A percentile compares a stretch with the other conserved stretches of the same genome.
Conservation (phyloP, 2,888 invertebrate genomes). For the Zhengitettix transpicula region DNA sequence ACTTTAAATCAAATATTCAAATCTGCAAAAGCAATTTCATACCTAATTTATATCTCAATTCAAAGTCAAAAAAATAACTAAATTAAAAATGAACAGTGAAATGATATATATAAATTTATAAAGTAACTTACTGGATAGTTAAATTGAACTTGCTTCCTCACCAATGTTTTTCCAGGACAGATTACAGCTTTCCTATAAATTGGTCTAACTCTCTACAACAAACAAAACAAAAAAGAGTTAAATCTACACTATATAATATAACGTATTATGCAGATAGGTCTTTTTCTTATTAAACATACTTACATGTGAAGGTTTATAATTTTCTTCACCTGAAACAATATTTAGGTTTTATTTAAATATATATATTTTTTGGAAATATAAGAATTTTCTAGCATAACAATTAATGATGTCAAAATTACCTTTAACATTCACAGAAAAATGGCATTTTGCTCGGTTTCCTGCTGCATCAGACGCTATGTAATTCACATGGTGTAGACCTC, state of each 20-base stretch:
- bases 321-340: not conserved
- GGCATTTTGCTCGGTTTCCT: conserved; percentile 43
- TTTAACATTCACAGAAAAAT: conserved; percentile 42
- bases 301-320: not conserved
- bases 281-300: not conserved
- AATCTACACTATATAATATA: not conserved
- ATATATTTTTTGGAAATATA: not conserved
- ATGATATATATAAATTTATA: not conserved
- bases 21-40: not conserved
- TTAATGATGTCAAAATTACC: conserved; percentile 22
- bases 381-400: not conserved
- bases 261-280: not conserved
- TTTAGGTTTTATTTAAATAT: not conserved
- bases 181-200: not conserved
- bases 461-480: conserved; percentile 47
- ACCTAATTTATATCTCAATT: not conserved
- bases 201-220: not conserved
- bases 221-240: not conserved
- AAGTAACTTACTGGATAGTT: not conserved
- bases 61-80: not conserved
- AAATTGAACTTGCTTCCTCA: not conserved
- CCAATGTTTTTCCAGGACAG: not conserved
- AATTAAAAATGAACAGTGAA: no score
- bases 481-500: conserved; percentile 41
- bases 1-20: not conserved